phyloP scores from a whole-genome alignment of 2,888 invertebrate species.

The Eupeodes latifasciatus region DNA sequence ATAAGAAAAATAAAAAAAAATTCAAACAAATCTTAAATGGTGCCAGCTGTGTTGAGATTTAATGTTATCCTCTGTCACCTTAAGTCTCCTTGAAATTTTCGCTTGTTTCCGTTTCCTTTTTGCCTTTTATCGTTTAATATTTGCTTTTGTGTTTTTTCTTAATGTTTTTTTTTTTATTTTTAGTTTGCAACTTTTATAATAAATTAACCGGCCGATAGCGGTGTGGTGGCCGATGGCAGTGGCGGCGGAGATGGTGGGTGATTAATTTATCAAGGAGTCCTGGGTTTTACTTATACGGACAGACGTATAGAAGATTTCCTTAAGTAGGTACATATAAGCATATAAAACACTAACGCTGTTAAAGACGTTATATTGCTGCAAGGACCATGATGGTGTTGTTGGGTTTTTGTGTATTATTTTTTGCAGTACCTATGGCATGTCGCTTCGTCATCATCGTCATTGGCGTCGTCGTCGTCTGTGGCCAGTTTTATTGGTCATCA shows the following conservation, averaged over 20 bases:
- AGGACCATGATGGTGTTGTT: neutral
- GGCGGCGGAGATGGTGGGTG: conserved; percentile 38
- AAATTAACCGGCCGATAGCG: neutral
- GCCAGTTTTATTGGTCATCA: conserved; percentile 9
- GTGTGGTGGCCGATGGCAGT: conserved; percentile 10
- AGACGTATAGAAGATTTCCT: neutral
- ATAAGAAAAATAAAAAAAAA: neutral
- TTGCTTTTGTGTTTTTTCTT: conserved; percentile 40
- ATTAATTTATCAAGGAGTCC: conserved; percentile 59
- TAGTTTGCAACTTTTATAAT: neutral
- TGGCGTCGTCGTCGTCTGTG: neutral
- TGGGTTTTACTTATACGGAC: neutral
- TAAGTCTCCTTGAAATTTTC: conserved; percentile 40
- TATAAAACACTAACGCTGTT: conserved; percentile 28
- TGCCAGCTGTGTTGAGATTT: conserved; percentile 73
- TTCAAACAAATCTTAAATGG: conserved; percentile 67
- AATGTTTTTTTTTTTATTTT: neutral
- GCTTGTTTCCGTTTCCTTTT: neutral
- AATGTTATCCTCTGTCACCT: conserved; percentile 72
- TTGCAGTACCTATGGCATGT: neutral
- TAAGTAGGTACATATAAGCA: neutral
- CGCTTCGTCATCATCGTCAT: too few relatives aligned
- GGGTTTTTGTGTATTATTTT: neutral
- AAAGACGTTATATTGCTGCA: conserved; percentile 31
- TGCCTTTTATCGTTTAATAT: conserved; percentile 20